Percentiles rank a stretch among this genome's conserved stretches.
Conservation (phyloP, 2,797 vertebrate species). For the Tympanoctomys barrerae region DNA sequence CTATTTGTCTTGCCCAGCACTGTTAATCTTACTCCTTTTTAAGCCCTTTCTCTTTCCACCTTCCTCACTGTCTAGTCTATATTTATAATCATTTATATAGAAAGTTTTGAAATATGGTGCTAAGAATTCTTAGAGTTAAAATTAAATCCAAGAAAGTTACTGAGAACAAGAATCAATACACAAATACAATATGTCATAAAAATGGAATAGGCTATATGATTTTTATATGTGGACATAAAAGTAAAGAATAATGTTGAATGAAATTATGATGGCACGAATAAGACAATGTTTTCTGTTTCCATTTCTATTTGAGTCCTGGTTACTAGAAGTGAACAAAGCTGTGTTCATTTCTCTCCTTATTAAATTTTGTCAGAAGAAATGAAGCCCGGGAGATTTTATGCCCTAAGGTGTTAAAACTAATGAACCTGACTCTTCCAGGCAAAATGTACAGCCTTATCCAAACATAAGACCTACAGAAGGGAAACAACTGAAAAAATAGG, state of each 20-base stretch:
- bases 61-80: not conserved
- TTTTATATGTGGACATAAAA: slow-evolving; percentile 69
- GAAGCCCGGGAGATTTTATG: slow-evolving; percentile 74
- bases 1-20: no score
- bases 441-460: slow-evolving; percentile 23
- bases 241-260: slow-evolving; percentile 36
- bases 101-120: not conserved
- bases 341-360: slow-evolving; percentile 79
- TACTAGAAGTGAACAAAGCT: slow-evolving; percentile 73
- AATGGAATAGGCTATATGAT: slow-evolving; percentile 65
- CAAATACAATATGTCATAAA: slow-evolving; percentile 63
- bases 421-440: not conserved
- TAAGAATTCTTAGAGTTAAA: not conserved
- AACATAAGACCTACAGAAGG: not conserved
- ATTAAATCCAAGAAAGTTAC: not conserved
- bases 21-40: not conserved
- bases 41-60: not conserved
- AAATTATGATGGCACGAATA: slow-evolving; percentile 36
- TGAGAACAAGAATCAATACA: not conserved
- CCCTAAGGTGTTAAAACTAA: slow-evolving; percentile 62
- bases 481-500: not conserved
- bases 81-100: not conserved
- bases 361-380: slow-evolving; percentile 80
- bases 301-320: slow-evolving; percentile 72
- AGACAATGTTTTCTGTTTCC: not conserved